phyloP scores from a whole-genome alignment of 2,113 vertebrate genomes.

The Rallus limicola region DNA sequence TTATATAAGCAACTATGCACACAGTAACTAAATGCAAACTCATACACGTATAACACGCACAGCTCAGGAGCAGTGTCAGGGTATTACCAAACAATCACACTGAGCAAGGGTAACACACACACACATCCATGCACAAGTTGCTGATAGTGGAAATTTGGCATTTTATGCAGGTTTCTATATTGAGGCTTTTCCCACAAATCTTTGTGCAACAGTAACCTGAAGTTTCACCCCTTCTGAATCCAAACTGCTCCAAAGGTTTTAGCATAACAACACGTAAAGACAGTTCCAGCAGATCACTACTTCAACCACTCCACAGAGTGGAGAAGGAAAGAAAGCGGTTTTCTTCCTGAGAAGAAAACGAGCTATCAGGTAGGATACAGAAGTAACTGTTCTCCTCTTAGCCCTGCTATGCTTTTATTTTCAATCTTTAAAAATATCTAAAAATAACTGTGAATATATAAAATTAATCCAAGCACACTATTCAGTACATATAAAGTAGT shows the following conservation, averaged over 20 bases:
- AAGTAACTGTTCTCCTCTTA: neutral
- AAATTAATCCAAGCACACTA: neutral
- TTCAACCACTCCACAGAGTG: neutral
- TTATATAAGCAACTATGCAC: neutral
- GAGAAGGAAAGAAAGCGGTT: too few relatives aligned
- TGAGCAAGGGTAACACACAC: neutral
- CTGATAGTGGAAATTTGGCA: neutral
- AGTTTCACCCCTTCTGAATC: neutral
- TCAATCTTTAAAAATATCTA: neutral
- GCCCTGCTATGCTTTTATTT: neutral
- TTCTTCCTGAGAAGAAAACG: neutral
- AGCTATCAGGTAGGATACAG: neutral
- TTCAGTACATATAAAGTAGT: neutral
- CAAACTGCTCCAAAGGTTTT: neutral
- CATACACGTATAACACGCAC: rapidly evolving
- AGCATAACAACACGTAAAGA: neutral
- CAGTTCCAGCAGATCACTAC: neutral
- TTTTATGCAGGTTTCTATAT: neutral
- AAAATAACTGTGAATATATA: neutral
- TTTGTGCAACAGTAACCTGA: neutral
- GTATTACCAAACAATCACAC: neutral
- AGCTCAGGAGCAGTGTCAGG: neutral
- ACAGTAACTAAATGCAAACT: neutral
- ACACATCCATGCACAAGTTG: neutral
- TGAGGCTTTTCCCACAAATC: neutral